Evolutionary conservation across 2,797 vertebrate species (phyloP).

Genomic region (Sylvilagus floridanus): DNA sequence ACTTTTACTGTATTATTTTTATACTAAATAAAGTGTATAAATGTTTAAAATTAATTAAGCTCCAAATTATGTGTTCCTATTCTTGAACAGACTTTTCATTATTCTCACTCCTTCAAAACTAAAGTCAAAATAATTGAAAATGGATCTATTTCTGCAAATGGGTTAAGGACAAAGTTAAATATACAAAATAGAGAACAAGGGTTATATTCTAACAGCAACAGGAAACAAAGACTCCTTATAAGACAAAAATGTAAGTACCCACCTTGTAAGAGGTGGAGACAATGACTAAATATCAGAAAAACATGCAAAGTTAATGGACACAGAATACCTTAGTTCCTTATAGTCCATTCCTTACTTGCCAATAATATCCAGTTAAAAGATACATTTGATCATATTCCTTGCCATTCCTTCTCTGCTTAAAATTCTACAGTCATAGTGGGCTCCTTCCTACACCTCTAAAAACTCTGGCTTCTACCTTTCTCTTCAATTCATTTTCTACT

Average conservation of each 20-base stretch:
- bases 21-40: not conserved
- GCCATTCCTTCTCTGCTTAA: slow-evolving; percentile 41
- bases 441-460: not conserved
- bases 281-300: slow-evolving; percentile 50
- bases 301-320: slow-evolving; percentile 31
- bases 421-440: slow-evolving; percentile 5
- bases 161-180: not conserved
- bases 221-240: slow-evolving; percentile 8
- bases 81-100: not conserved
- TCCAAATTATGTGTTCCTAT: slow-evolving; percentile 7
- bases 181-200: not conserved
- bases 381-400: slow-evolving; percentile 30
- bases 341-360: not conserved
- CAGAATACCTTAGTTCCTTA: not conserved
- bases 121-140: slow-evolving; percentile 52
- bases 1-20: slow-evolving; percentile 9
- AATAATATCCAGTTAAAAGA: slow-evolving; percentile 17
- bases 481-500: slow-evolving; percentile 9
- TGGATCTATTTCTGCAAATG: slow-evolving; percentile 36
- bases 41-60: not conserved
- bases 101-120: not conserved
- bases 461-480: not conserved
- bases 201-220: not conserved
- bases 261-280: slow-evolving; percentile 15
- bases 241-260: not conserved